Base-by-base conservation (phyloP, 1,140 invertebrate genomes). In the Bombus vancouverensis region DNA sequence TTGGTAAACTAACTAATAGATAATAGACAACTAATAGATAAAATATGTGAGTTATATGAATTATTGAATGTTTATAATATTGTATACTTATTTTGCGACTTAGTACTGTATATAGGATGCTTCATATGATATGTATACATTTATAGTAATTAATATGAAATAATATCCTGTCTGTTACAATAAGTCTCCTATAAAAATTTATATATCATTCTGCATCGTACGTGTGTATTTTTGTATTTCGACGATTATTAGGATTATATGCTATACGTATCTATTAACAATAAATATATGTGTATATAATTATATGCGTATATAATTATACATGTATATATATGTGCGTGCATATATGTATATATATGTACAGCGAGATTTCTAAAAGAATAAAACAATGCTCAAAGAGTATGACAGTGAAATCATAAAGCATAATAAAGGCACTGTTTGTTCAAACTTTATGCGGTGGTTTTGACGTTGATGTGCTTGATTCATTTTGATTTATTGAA, bases 41-140 rank as follows among this genome's bases (percentile, higher is more conserved):
- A 39, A n/a, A 71, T 42, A 15, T 42, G 5, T 4, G 12, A 25
- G 28, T 73, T 25, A 13, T 32, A 28, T 32, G 12, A 39, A 72
- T 34, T 59, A 22, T 53, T 34, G 28, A 34, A 47, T 47, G 25
- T 62, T n/a, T 53, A 2, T 62, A 22, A 47, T 44, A 34, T 34
- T 47, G 18, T 53, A 25, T 81, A 82, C 74, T 65, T 75, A 75
- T 82, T 75, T 66, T 34, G 42, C 44, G 32, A 42, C 6, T 72
- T 2, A 80, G 28, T 62, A 65, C 8, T 28, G n/a, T 76, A 22
- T 81, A 73, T 25, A 71, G 9, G 15, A 72, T 75, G 57, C 28
- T 57, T 57, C 22, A 53, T 32, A 32, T 32, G 10, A 74, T 25
- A 73, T 22, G 53, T 39, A 39, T n/a, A 53, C 9, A 47, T 10